Evolutionary conservation across 2,113 vertebrate genomes (phyloP), one percentile per base, ranked within the genome.

Genomic region (Telmatochromis brichardi): DNA sequence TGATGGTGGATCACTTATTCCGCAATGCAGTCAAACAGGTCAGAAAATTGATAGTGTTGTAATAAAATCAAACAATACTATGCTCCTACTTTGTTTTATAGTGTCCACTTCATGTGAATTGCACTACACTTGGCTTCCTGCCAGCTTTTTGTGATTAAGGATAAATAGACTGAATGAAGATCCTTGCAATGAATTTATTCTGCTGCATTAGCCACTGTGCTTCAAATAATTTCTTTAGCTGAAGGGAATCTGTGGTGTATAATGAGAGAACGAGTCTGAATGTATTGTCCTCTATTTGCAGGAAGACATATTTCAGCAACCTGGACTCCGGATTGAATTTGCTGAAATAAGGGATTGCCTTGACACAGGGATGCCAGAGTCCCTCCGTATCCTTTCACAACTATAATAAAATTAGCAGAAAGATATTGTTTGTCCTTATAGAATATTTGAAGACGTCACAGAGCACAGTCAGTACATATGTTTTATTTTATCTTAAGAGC

Each of bases 251-350:
- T 31, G 42, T 78, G 71, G 6, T 50, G 23, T 78, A 19, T 78
- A 50, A 31, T 28, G 9, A 80, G 7, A 40, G 19, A 51, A 68
- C 26, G 2, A 42, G 4, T 88, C 8, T 28, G 78, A 55, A 31
- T 86, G 7, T 21, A 7, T 58, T 76, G 28, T 83, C 7, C 51
- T 92, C 8, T 53, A 15, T 90, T 93, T 90, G 33, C 94, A 99
- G 99, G 98, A 98, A 95, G 98, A 99, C 88, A 95, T 99, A 80
- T 99, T 99, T 95, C 99, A 99, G 93, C 99, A 99, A 55, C 99
- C 99, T 63, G 99, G 98, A 42, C 97, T 99, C 68, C 97, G 97
- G 60, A 96, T 90, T 1, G 98, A 99, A 92, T 99, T 99, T 96
- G 96, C 97, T 87, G 96, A 97, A 84, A 99, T 99, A 92, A 96